phyloP scores from a whole-genome alignment of 2,797 vertebrate genomes.

The Spinus pinus region DNA sequence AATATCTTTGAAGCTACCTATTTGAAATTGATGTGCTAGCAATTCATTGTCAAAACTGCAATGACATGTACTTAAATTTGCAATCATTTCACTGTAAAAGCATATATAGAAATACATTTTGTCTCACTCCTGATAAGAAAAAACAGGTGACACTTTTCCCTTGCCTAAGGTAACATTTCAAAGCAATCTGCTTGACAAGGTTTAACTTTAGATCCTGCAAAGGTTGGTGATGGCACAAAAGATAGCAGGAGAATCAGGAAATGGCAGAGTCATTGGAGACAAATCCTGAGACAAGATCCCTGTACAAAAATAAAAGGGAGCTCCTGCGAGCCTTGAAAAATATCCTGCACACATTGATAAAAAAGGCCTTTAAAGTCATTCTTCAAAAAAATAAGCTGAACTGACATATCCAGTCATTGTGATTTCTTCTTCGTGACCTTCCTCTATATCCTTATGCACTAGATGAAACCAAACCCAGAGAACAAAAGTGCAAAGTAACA shows the following conservation, averaged over 20 bases:
- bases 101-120: neutral
- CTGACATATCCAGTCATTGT: neutral
- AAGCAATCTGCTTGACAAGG: neutral
- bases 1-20: neutral
- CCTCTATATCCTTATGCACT: neutral
- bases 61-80: neutral
- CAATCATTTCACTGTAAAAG: neutral
- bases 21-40: neutral
- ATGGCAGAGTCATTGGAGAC: neutral
- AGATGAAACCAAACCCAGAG: neutral
- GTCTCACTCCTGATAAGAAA: neutral
- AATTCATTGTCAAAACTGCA: neutral
- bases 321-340: neutral
- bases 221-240: neutral
- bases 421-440: neutral
- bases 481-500: neutral
- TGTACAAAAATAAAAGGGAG: neutral
- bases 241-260: neutral
- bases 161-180: neutral
- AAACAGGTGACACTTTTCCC: neutral
- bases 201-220: neutral
- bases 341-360: neutral
- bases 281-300: neutral
- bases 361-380: constrained; percentile 1
- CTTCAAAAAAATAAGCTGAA: neutral